Evolutionary conservation across 2,113 vertebrate species (phyloP).

Genomic region (Corydoras maculifer): DNA sequence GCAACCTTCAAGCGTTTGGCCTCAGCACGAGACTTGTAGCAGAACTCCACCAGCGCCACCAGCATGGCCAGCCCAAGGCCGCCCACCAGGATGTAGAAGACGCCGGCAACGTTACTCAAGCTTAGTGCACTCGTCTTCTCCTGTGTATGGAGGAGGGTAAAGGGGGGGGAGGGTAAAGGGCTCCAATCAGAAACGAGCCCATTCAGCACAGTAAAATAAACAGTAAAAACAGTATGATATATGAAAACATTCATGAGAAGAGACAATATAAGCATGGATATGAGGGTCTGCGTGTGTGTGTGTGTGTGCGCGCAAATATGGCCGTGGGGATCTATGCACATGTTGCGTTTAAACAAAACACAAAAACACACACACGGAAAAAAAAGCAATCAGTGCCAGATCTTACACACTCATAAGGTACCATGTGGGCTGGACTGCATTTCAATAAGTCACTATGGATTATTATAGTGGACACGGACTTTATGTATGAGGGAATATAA

Average conservation of each 20-base stretch:
- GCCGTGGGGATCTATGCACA: not conserved
- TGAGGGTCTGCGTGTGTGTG: constrained; percentile 1
- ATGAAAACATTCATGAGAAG: constrained; percentile 6
- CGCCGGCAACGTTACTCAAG: constrained; percentile 94
- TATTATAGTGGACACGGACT: no score
- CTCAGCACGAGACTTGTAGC: constrained; percentile 97
- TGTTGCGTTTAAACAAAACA: constrained; percentile 24
- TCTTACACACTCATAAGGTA: not conserved
- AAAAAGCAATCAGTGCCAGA: constrained; percentile 12
- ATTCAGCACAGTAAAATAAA: not conserved
- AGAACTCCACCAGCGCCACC: constrained; percentile 97
- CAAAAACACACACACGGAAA: constrained; percentile 1
- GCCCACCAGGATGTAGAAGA: constrained; percentile 98
- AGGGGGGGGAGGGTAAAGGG: constrained; percentile 3
- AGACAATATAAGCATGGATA: not conserved
- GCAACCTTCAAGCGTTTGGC: constrained; percentile 98
- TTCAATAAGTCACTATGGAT: no score
- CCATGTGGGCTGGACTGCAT: no score
- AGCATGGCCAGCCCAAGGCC: constrained; percentile 97
- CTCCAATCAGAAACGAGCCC: not conserved
- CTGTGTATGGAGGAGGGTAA: constrained; percentile 61
- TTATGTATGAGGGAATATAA: no score
- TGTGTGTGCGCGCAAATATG: constrained; percentile 12
- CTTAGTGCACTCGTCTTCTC: constrained; percentile 98
- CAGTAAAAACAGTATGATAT: not conserved